phyloP scores from a whole-genome alignment of 2,797 vertebrate genomes.

The Mormyrus proboscirostris region DNA sequence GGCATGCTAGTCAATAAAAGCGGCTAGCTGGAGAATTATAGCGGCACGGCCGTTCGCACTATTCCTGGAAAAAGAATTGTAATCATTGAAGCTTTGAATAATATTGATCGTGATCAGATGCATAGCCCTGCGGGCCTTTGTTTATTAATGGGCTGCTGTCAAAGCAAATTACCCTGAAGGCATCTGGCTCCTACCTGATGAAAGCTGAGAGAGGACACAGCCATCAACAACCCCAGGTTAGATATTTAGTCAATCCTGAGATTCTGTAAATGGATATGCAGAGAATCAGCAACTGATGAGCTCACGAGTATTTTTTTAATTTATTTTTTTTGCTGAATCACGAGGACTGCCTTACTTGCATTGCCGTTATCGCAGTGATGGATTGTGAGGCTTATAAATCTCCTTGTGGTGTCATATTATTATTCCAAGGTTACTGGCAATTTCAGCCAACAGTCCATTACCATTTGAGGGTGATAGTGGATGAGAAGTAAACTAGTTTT shows the following conservation, averaged over 20 bases:
- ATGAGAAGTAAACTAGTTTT: not conserved
- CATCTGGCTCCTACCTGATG: slow-evolving; percentile 15
- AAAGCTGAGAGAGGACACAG: not conserved
- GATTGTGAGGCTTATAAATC: not conserved
- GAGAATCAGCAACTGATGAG: not conserved
- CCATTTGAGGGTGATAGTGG: not conserved
- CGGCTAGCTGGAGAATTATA: not conserved
- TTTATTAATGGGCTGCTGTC: slow-evolving; percentile 8
- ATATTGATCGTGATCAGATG: not conserved
- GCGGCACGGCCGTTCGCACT: not conserved
- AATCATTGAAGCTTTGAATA: not conserved
- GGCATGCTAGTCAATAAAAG: not conserved
- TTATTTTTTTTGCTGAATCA: not conserved
- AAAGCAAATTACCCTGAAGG: slow-evolving; percentile 19
- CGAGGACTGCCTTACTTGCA: not conserved
- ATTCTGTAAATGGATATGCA: slow-evolving; percentile 9
- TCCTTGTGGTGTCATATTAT: not conserved
- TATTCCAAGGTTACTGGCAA: not conserved
- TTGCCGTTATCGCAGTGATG: not conserved
- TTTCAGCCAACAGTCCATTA: not conserved
- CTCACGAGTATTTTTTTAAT: not conserved
- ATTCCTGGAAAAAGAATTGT: not conserved
- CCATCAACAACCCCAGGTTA: not conserved
- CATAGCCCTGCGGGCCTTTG: not conserved
- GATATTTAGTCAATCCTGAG: slow-evolving; percentile 16